Evolutionary conservation across 2,888 invertebrate species (phyloP), one percentile per base, ranked within the genome.

Genomic region (Oscheius sp.): DNA sequence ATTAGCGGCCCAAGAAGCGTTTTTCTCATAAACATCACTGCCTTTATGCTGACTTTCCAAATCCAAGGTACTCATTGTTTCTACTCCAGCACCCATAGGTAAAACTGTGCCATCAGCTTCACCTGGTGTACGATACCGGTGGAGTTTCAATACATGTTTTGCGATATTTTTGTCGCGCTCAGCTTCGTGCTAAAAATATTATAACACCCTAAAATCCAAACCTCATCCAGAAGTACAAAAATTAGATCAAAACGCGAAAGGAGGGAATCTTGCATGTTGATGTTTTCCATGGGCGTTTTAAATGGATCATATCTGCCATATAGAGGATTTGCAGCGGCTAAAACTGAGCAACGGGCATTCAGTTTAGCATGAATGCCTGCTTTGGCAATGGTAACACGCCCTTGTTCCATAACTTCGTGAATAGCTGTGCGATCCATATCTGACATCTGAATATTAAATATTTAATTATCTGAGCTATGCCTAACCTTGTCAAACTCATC

Each of bases 341-440:
- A 89, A 4, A 99, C 98, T 0, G 95, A 94, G 88, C 97, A 98
- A 31, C 98, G 90, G 0, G 97, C 97, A 89, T 98, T 98, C 72
- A 98, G 90, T 65, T 95, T 92, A 3, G 97, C 86, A 88, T 98
- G 97, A 74, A 98, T 97, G 6, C 91, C 98, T 25, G 97, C 98
- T 89, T 99, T 99, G 20, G 97, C 93, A 84, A 98, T 97, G 8
- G 97, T 96, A 3, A 99, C 90, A 58, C 90, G 87, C 4, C 97
- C 97, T 88, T 98, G 97, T 90, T 98, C 97, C 97, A 98, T 95
- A 4, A 97, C 98, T 90, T 99, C 98, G 88, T 98, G 98, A 79
- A 98, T 98, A 42, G 98, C 96, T 0, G 97, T 98, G 84, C 98
- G 91, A 89, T 98, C 98, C 73, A 96, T 93, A 88, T 98, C 98